These are phyloP conservation scores for Rhyacophila evoluta DNA, from an alignment of 2,888 invertebrate species.

Conservation along the genomic window DNA sequence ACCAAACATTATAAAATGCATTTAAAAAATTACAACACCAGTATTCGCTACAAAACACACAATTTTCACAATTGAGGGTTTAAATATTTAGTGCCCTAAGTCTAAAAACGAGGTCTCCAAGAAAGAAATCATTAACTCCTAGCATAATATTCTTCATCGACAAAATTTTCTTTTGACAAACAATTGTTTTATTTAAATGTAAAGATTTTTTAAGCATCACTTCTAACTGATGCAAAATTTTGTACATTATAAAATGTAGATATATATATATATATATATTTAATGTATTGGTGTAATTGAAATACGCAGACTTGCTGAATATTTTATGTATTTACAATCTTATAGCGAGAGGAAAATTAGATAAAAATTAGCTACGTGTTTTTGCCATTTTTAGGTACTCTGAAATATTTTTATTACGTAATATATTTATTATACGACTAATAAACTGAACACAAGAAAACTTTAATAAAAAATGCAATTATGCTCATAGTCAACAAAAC, in stretches of 20 bases:
- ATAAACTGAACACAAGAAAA: too few relatives aligned
- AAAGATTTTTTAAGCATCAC: background rate
- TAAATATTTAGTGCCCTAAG: background rate
- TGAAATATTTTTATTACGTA: background rate
- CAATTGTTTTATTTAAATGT: background rate
- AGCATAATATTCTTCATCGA: background rate
- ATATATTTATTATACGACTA: too few relatives aligned
- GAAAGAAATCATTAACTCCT: background rate
- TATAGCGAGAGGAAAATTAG: background rate
- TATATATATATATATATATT: background rate
- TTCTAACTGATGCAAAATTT: constrained; percentile 8
- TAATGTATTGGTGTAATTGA: constrained; percentile 16
- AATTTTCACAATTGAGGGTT: constrained; percentile 1
- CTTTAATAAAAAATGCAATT: too few relatives aligned
- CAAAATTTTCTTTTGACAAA: background rate
- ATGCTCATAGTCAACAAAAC: too few relatives aligned
- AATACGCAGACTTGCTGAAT: constrained; percentile 4
- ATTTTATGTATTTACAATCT: constrained; percentile 11
- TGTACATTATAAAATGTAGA: constrained; percentile 4
- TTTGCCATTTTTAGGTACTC: background rate
- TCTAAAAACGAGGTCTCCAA: background rate
- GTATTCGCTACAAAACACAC: constrained; percentile 28
- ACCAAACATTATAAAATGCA: constrained; percentile 19
- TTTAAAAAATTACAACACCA: constrained; percentile 20
- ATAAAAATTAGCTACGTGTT: background rate